Base-by-base conservation (phyloP, 2,888 invertebrate genomes). In the Pemphredon lugubris region DNA sequence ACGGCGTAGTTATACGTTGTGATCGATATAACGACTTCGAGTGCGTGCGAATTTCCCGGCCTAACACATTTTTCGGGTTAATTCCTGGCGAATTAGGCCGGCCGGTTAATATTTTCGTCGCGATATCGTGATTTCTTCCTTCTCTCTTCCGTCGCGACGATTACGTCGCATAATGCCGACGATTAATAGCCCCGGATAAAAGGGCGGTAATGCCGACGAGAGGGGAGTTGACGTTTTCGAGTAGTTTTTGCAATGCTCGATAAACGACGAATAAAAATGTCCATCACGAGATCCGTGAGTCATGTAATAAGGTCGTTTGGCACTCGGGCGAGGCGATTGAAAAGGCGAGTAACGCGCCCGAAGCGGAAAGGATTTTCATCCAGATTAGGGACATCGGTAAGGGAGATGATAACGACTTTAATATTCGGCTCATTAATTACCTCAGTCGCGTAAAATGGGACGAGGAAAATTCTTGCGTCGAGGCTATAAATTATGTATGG, bases 371-470 rank as follows among this genome's bases (percentile, higher is more conserved):
- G 32, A 40, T 68, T 39, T 48, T 44, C 54, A 14, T 34, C 23
- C 13, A 21, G 51, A 66, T 55, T 30, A 6, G 23, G 32, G 26
- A 34, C 34, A 16, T 45, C 11, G 65, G 5, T n/a, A 13, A 4
- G 34, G 40, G 18, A 23, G 5, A 13, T 9, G 54, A 76, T 77
- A 83, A 82, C 74, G 73, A 75, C 75, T 83, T 83, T 80, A 80
- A 84, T 83, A 79, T 81, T 76, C 79, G 73, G 68, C 74, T 81
- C 79, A 83, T 85, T 85, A 85, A 85, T 85, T 83, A 83, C 75
- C 59, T 58, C 54, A 68, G 68, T 45, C 70, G 50, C 48, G 69
- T 67, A 66, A 68, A 69, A 42, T 53, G 32, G 18, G n/a, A 9
- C 11, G 40, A 50, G 66, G 51, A 73, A 74, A 67, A 76, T 79